Evolutionary conservation across 2,113 vertebrate genomes (phyloP).

Genomic region (Erythrocercus mccallii): DNA sequence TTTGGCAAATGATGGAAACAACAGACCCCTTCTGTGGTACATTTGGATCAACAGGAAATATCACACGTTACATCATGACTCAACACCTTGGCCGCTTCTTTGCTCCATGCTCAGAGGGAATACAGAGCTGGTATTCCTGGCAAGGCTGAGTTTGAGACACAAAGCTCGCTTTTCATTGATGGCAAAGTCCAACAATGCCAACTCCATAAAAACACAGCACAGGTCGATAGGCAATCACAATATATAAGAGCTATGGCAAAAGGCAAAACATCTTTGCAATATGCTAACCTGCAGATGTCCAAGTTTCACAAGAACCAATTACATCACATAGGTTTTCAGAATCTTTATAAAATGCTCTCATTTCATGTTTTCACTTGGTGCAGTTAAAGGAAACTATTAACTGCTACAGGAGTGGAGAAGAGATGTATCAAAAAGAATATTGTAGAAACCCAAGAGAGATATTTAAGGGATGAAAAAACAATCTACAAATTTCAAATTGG

Average conservation of each 20-base stretch:
- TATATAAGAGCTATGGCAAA: background rate
- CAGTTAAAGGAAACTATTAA: background rate
- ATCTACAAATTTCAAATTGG: background rate
- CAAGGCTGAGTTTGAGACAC: rapidly evolving
- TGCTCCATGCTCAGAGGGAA: background rate
- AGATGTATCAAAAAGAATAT: background rate
- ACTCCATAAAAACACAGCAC: background rate
- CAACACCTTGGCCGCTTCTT: background rate
- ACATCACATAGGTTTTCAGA: background rate
- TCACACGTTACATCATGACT: background rate
- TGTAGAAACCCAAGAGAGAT: background rate
- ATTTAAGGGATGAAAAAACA: background rate
- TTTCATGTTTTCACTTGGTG: background rate
- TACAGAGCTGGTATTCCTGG: background rate
- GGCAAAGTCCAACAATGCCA: background rate
- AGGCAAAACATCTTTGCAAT: background rate
- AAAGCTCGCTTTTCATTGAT: background rate
- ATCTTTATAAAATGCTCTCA: background rate
- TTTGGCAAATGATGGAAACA: background rate
- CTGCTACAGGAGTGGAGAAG: background rate
- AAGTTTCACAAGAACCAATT: background rate
- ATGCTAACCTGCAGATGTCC: background rate
- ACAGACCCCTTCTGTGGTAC: rapidly evolving
- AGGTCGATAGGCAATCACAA: background rate
- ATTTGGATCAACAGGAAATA: rapidly evolving